A percentile compares a stretch with the other conserved stretches of the same genome.
Conservation (phyloP, 2,888 invertebrate genomes). For the Drosophila emarginata region DNA sequence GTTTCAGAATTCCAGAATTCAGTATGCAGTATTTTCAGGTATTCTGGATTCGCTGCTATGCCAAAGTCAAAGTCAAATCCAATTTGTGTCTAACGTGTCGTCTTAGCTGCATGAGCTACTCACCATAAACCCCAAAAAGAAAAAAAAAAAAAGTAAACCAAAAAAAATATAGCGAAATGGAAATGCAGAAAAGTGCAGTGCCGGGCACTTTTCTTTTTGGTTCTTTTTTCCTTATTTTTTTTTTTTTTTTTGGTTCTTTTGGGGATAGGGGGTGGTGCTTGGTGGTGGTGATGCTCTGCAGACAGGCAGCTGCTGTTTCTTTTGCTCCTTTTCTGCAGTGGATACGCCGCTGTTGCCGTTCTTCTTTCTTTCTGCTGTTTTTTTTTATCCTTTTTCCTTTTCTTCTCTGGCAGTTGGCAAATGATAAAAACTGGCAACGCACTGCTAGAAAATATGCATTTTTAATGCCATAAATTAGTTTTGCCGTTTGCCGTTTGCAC, state of each 20-base stretch:
- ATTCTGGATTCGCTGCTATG: conserved; percentile 52
- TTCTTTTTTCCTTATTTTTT: conserved; percentile 1
- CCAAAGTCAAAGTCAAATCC: conserved; percentile 63
- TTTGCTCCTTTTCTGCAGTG: conserved; percentile 13
- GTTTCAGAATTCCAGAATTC: conserved; percentile 58
- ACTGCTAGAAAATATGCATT: conserved; percentile 79
- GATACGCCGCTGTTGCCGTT: conserved; percentile 6
- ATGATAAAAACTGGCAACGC: conserved; percentile 71
- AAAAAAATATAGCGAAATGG: background rate
- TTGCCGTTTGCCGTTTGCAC: conserved; percentile 60
- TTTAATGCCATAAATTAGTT: conserved; percentile 77
- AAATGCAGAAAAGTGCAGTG: conserved; percentile 5
- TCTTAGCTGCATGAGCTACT: conserved; percentile 54
- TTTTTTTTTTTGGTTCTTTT: background rate
- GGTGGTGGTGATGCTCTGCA: background rate
- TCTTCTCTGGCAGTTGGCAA: conserved; percentile 54
- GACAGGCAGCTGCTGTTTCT: conserved; percentile 35
- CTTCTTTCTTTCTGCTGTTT: background rate
- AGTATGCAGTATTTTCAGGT: conserved; percentile 37
- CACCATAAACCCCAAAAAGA: conserved; percentile 30
- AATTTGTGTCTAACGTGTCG: conserved; percentile 52
- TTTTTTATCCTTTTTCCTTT: background rate
- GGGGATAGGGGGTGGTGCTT: conserved; percentile 15
- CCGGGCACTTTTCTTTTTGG: conserved; percentile 8
- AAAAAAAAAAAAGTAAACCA: background rate